Evolutionary conservation across 2,888 invertebrate genomes (phyloP).

Genomic region (Euzophera pinguis): DNA sequence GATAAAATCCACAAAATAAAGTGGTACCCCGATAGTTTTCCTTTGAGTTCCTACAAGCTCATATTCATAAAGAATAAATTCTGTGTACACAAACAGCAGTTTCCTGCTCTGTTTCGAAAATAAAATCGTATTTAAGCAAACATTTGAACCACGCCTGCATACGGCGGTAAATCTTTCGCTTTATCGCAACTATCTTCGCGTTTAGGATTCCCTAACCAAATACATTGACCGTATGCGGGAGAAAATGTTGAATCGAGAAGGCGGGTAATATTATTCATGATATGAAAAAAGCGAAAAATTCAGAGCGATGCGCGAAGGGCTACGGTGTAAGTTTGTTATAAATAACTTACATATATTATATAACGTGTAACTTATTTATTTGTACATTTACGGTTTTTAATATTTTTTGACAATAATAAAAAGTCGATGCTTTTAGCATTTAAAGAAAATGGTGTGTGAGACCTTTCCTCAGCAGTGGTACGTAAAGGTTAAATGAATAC

Average conservation of each 20-base stretch:
- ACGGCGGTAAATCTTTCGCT: constrained; percentile 41
- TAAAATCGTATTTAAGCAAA: constrained; percentile 37
- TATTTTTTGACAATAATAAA: too few relatives aligned
- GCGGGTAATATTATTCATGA: constrained; percentile 15
- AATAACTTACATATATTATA: too few relatives aligned
- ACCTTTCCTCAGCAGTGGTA: too few relatives aligned
- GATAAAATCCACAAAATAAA: not conserved
- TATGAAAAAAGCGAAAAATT: constrained; percentile 9
- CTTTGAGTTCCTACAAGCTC: not conserved
- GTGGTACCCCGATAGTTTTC: not conserved
- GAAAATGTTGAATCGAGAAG: constrained; percentile 1
- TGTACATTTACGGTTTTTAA: too few relatives aligned
- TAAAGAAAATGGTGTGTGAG: too few relatives aligned
- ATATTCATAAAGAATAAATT: constrained; percentile 6
- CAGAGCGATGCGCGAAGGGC: not conserved
- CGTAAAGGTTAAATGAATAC: too few relatives aligned
- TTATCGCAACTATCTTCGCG: constrained; percentile 36
- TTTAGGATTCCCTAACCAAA: constrained; percentile 17
- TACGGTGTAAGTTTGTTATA: not conserved
- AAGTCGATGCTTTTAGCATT: too few relatives aligned
- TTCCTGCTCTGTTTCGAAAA: constrained; percentile 26
- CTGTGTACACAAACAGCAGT: constrained; percentile 21
- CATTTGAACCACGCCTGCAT: constrained; percentile 27
- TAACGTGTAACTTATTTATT: too few relatives aligned
- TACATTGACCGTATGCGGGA: constrained; percentile 13